phyloP scores from a whole-genome alignment of 2,113 vertebrate species.

The Sula dactylatra region DNA sequence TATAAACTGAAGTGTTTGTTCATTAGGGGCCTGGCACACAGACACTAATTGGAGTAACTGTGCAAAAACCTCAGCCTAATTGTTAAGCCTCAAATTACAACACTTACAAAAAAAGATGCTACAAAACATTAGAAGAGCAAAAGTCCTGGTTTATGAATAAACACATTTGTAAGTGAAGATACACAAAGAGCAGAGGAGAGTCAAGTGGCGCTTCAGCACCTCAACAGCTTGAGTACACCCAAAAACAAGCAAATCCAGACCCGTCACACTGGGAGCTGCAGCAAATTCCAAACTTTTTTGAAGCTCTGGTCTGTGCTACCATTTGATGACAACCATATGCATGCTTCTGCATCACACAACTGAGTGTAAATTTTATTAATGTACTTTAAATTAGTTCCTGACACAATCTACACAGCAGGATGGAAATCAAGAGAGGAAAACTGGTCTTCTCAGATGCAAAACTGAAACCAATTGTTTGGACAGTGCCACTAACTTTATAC shows the following conservation, averaged over 20 bases:
- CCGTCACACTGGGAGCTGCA: background rate
- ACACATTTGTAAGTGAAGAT: background rate
- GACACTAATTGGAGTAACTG: background rate
- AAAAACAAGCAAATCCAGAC: background rate
- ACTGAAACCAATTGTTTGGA: background rate
- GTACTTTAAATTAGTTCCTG: slow-evolving; percentile 15
- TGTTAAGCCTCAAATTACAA: background rate
- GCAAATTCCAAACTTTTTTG: background rate
- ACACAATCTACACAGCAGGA: background rate
- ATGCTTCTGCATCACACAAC: background rate
- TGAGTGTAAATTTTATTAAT: background rate
- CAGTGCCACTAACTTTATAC: background rate
- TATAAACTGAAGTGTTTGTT: background rate
- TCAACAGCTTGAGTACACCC: background rate
- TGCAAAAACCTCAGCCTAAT: background rate
- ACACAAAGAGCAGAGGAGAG: background rate
- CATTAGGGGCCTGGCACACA: background rate
- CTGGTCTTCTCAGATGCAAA: background rate
- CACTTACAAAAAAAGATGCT: background rate
- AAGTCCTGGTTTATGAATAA: background rate
- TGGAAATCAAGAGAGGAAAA: background rate
- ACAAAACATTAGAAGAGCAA: background rate
- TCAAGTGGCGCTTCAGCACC: background rate
- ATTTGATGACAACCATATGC: slow-evolving; percentile 14
- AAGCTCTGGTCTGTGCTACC: background rate